Conservation (phyloP, 1,140 invertebrate genomes). For the Bombus picipes region DNA sequence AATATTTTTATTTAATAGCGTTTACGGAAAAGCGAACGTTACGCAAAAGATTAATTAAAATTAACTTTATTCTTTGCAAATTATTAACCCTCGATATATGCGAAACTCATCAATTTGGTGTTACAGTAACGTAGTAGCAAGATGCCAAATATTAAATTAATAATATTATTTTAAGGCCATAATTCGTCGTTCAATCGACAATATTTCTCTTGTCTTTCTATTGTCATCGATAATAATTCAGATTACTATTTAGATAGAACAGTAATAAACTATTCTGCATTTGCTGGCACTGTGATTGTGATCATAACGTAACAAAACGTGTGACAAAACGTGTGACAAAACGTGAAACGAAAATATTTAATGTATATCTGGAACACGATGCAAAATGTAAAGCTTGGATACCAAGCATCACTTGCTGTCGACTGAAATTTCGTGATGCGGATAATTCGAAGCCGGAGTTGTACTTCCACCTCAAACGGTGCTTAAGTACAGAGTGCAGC, state of each 20-base stretch:
- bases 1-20: not conserved
- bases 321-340: not conserved
- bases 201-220: no score
- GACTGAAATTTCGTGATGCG: slow-evolving; percentile 36
- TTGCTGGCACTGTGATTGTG: no score
- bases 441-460: slow-evolving; percentile 36
- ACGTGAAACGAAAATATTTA: slow-evolving; percentile 28
- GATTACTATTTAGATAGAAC: no score
- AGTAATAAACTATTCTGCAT: no score
- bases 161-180: no score
- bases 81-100: no score
- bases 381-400: not conserved
- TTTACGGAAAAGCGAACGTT: not conserved
- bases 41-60: not conserved
- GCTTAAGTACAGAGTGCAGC: slow-evolving; percentile 23
- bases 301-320: not conserved
- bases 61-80: no score
- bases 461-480: slow-evolving; percentile 25
- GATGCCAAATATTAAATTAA: not conserved
- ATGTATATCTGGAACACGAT: slow-evolving; percentile 22
- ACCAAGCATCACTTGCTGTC: slow-evolving; percentile 21
- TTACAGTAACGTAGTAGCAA: no score
- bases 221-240: no score
- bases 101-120: no score
- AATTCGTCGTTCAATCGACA: no score